phyloP scores from a whole-genome alignment of 2,113 vertebrate genomes.

The Etia nguti region DNA sequence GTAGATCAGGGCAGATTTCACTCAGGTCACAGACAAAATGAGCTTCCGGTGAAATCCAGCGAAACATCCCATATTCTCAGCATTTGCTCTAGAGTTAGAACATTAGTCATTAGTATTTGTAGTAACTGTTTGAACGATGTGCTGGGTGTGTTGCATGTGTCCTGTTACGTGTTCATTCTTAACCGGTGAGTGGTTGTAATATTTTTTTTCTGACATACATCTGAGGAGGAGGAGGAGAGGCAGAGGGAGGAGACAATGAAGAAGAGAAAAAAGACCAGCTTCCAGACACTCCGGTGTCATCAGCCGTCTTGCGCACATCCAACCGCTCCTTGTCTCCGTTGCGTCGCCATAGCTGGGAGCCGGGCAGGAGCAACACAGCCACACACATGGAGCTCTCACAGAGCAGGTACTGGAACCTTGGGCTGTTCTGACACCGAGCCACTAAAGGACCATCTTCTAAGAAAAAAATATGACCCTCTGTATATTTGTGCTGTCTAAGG shows the following conservation, averaged over 20 bases:
- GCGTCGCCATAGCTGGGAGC: slow-evolving; percentile 91
- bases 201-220: neutral
- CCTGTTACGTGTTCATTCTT: neutral
- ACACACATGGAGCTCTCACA: slow-evolving; percentile 76
- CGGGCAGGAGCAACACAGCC: slow-evolving; percentile 67
- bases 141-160: neutral
- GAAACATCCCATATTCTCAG: neutral
- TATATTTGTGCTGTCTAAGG: neutral
- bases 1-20: neutral
- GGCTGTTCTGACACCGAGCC: neutral
- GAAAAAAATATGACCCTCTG: neutral
- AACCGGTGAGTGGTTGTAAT: neutral
- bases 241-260: slow-evolving; percentile 48
- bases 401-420: slow-evolving; percentile 71
- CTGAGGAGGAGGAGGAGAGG: neutral
- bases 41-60: neutral
- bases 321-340: slow-evolving; percentile 81
- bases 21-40: neutral
- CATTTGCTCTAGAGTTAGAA: neutral
- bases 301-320: slow-evolving; percentile 64
- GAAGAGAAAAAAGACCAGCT: slow-evolving; percentile 84
- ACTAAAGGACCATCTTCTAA: neutral
- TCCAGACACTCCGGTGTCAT: slow-evolving; percentile 65
- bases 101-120: neutral
- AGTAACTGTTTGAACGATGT: neutral